Conservation (phyloP, 1,140 invertebrate species). For the Batillaria attramentaria region DNA sequence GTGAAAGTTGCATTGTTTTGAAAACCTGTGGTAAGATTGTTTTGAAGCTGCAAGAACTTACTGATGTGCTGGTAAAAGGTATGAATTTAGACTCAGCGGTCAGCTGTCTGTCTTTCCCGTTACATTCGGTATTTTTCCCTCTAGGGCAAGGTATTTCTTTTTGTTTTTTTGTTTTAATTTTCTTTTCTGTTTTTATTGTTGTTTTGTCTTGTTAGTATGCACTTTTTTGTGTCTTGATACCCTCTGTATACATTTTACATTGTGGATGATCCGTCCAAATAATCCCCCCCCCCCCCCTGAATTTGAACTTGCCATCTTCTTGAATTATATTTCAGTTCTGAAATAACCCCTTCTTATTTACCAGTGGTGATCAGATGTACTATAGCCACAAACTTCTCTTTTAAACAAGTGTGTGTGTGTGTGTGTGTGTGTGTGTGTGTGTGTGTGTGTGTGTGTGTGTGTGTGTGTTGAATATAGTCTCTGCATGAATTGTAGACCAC, state of each 20-base stretch:
- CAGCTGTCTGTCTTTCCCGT: no score
- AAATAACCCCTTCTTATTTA: neutral
- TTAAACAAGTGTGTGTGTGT: neutral
- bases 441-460: neutral
- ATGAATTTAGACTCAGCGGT: no score
- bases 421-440: constrained; percentile 14
- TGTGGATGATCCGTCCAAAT: neutral
- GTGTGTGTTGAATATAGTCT: neutral
- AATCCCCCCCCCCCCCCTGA: neutral
- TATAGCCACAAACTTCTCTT: neutral
- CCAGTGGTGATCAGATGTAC: neutral
- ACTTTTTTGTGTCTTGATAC: neutral
- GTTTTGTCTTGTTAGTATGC: neutral
- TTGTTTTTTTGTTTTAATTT: neutral
- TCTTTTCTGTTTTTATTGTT: neutral
- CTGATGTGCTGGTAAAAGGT: no score
- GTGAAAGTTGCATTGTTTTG: no score
- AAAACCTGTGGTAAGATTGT: no score
- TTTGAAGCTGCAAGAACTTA: no score
- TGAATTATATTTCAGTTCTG: neutral
- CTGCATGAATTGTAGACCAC: neutral
- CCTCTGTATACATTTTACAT: neutral
- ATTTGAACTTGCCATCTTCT: neutral
- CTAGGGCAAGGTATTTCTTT: neutral
- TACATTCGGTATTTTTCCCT: no score